These are phyloP conservation scores for Mellilla xanthometata DNA, from an alignment of 2,888 invertebrate genomes.

Conservation along the genomic window DNA sequence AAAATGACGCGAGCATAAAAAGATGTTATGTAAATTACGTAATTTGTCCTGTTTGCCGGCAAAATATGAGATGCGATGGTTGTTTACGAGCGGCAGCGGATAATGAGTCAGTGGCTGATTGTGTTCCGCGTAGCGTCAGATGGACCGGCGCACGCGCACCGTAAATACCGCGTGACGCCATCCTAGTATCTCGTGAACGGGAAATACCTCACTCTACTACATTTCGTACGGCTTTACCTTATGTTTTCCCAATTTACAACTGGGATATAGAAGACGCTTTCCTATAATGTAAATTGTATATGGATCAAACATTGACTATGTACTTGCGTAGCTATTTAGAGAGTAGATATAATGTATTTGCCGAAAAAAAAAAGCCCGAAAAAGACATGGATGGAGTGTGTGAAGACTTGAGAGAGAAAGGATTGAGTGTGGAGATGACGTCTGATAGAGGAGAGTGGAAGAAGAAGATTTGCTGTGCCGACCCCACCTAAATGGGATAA, in stretches of 20 bases:
- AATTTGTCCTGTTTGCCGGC: slow-evolving; percentile 40
- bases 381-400: too few relatives aligned
- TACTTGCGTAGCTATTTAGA: too few relatives aligned
- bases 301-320: too few relatives aligned
- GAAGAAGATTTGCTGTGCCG: too few relatives aligned
- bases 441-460: too few relatives aligned
- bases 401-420: too few relatives aligned
- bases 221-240: slow-evolving; percentile 11
- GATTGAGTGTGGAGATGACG: too few relatives aligned
- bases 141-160: slow-evolving; percentile 37
- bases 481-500: too few relatives aligned
- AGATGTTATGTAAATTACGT: slow-evolving; percentile 32
- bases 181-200: slow-evolving; percentile 37
- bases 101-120: slow-evolving; percentile 55
- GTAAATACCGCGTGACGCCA: slow-evolving; percentile 49
- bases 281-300: too few relatives aligned
- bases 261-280: background rate
- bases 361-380: too few relatives aligned
- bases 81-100: slow-evolving; percentile 45
- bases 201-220: slow-evolving; percentile 62
- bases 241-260: slow-evolving; percentile 7
- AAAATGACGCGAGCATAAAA: too few relatives aligned
- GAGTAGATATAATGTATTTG: too few relatives aligned
- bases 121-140: slow-evolving; percentile 43
- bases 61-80: slow-evolving; percentile 35